Conservation (phyloP, 2,888 invertebrate species). For the Prosapia bicincta region DNA sequence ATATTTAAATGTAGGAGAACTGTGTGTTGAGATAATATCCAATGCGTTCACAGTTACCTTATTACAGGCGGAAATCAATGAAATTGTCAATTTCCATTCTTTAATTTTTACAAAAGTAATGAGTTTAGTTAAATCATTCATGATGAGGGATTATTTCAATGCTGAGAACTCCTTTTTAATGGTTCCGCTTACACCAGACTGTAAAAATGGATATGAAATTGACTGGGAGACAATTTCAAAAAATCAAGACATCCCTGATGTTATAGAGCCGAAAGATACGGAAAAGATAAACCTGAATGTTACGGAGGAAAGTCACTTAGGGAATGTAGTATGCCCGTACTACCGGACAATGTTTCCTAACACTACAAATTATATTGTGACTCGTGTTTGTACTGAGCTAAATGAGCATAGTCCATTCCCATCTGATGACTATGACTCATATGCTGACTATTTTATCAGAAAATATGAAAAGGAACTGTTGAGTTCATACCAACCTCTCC, state of each 20-base stretch:
- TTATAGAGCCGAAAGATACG: no score
- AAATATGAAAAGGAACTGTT: no score
- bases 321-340: constrained; percentile 82
- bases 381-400: no score
- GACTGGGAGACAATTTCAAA: no score
- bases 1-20: constrained; percentile 63
- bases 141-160: constrained; percentile 48
- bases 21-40: constrained; percentile 44
- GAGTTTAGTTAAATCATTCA: constrained; percentile 58
- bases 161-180: constrained; percentile 50
- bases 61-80: constrained; percentile 50
- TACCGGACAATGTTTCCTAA: constrained; percentile 54
- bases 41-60: constrained; percentile 45
- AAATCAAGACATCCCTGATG: no score
- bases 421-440: no score
- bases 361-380: constrained; percentile 52
- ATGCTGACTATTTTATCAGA: no score
- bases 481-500: no score
- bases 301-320: constrained; percentile 58
- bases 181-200: constrained; percentile 42
- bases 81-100: constrained; percentile 63
- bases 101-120: constrained; percentile 72
- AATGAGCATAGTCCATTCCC: constrained; percentile 67
- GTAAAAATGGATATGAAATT: no score
- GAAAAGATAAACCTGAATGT: constrained; percentile 53